A percentile compares a stretch with the other conserved stretches of the same genome.
Conservation (phyloP, 2,797 vertebrate species). For the Mormyrus hasselquistii region DNA sequence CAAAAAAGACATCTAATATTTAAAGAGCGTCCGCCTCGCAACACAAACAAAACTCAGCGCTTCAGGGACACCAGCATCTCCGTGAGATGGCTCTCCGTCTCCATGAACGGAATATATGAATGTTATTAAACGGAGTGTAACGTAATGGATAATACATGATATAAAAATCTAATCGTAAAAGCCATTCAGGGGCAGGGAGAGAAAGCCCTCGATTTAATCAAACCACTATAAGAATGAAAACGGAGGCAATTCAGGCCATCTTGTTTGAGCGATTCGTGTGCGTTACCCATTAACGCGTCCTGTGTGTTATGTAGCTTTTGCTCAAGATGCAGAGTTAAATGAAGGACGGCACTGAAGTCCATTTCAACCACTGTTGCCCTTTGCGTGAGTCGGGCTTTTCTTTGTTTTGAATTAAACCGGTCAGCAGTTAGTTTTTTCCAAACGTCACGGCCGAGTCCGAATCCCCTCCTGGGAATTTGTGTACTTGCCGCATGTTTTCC, state of each 20-base stretch:
- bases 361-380: not conserved
- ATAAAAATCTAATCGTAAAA: not conserved
- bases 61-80: not conserved
- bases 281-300: not conserved
- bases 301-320: not conserved
- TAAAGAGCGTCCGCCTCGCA: not conserved
- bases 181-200: not conserved
- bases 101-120: slow-evolving; percentile 1
- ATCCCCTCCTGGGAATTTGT: not conserved
- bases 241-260: not conserved
- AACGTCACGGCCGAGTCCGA: not conserved
- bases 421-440: not conserved
- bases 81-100: not conserved
- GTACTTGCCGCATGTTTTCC: not conserved
- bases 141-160: slow-evolving; percentile 8
- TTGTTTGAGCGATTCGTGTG: not conserved
- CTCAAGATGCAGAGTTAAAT: not conserved
- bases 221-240: slow-evolving; percentile 9
- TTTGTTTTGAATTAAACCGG: not conserved
- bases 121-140: not conserved
- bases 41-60: not conserved
- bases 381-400: not conserved
- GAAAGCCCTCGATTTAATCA: slow-evolving; percentile 1
- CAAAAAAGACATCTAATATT: slow-evolving; percentile 4
- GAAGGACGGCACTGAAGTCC: not conserved